A percentile compares a stretch with the other conserved stretches of the same genome.
Evolutionary conservation across 2,888 invertebrate genomes (phyloP).

Genomic region (Lasiommata megera): DNA sequence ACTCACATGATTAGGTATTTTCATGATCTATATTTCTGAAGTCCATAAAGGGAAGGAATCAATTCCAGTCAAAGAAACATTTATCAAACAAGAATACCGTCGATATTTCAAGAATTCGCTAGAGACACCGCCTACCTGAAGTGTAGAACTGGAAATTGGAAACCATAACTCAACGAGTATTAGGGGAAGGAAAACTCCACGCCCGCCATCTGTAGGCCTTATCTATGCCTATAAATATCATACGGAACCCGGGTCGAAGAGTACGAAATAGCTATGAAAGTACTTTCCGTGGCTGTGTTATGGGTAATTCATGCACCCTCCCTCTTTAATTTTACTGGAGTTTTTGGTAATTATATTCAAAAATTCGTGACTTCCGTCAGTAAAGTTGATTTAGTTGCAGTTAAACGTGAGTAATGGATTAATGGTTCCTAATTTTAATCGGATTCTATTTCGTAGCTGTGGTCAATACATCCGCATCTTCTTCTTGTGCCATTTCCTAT

Average conservation of each 20-base stretch:
- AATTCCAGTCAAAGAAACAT: slow-evolving; percentile 24
- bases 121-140: slow-evolving; percentile 58
- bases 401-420: slow-evolving; percentile 23
- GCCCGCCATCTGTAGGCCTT: slow-evolving; percentile 79
- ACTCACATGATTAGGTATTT: no score
- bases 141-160: slow-evolving; percentile 75
- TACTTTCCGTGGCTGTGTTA: slow-evolving; percentile 63
- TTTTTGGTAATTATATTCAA: slow-evolving; percentile 66
- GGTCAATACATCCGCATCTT: slow-evolving; percentile 10
- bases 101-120: slow-evolving; percentile 41
- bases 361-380: slow-evolving; percentile 38
- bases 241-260: slow-evolving; percentile 66
- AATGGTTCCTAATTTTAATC: slow-evolving; percentile 4
- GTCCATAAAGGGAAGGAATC: slow-evolving; percentile 9
- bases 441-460: not conserved
- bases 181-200: slow-evolving; percentile 76
- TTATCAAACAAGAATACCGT: slow-evolving; percentile 27
- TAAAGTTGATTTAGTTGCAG: slow-evolving; percentile 27
- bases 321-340: slow-evolving; percentile 64
- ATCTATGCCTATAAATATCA: slow-evolving; percentile 74
- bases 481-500: no score
- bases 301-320: slow-evolving; percentile 80
- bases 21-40: not conserved
- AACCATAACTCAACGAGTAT: slow-evolving; percentile 80
- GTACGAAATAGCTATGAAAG: slow-evolving; percentile 69